These are phyloP conservation scores for Nycticebus coucang DNA, from an alignment of 2,113 vertebrate species.

Conservation along the genomic window DNA sequence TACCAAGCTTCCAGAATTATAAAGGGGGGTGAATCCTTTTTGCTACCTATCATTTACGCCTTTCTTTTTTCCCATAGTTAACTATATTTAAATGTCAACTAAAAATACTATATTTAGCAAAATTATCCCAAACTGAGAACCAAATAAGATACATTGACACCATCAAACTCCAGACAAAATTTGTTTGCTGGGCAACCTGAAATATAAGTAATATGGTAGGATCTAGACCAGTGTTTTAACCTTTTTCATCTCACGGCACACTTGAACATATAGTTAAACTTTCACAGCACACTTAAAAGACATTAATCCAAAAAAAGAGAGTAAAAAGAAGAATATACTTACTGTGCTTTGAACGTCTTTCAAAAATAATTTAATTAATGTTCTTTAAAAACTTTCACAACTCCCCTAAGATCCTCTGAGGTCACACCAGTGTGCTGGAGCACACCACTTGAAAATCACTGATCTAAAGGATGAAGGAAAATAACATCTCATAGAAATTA, in stretches of 20 bases:
- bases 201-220: background rate
- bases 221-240: background rate
- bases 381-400: no score
- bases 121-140: constrained; percentile 10
- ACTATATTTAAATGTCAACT: background rate
- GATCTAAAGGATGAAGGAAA: background rate
- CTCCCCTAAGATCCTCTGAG: no score
- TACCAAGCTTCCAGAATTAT: background rate
- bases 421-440: no score
- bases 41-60: background rate
- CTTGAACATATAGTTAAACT: no score
- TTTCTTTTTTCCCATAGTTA: background rate
- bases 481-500: background rate
- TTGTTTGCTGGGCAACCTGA: background rate
- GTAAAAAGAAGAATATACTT: no score
- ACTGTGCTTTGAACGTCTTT: no score
- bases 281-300: no score
- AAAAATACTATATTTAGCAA: background rate
- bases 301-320: no score
- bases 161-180: background rate
- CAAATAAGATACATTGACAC: background rate
- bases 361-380: no score
- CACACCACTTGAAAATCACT: no score
- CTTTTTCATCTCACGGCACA: no score
- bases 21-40: background rate